These are phyloP conservation scores for Danionella dracula DNA, from an alignment of 2,797 vertebrate species.

Conservation along the genomic window DNA sequence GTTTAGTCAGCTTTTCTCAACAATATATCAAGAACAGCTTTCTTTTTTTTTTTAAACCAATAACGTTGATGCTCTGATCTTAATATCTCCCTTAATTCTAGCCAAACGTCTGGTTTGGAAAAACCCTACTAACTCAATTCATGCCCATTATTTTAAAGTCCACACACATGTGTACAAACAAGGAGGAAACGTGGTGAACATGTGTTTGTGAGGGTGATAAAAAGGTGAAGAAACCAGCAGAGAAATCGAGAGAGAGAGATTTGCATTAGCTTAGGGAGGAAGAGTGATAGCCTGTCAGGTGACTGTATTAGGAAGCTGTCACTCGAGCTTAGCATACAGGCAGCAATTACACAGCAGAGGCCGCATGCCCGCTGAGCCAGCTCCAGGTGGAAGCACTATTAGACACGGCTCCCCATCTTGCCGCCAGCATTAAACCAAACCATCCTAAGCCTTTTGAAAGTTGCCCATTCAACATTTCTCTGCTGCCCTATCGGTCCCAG, in stretches of 20 bases:
- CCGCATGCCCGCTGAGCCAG: constrained; percentile 17
- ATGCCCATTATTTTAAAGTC: background rate
- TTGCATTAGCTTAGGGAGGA: constrained; percentile 37
- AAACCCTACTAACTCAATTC: background rate
- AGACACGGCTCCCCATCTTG: constrained; percentile 36
- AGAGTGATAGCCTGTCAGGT: constrained; percentile 53
- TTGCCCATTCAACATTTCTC: constrained; percentile 21
- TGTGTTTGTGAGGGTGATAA: constrained; percentile 30
- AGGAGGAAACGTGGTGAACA: background rate
- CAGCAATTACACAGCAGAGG: constrained; percentile 40
- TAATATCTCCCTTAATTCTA: no score
- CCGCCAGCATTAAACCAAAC: constrained; percentile 29
- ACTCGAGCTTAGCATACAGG: constrained; percentile 28
- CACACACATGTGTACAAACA: background rate
- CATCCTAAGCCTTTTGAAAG: constrained; percentile 20
- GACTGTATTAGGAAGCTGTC: constrained; percentile 50
- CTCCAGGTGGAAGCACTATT: constrained; percentile 52
- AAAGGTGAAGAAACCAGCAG: constrained; percentile 27
- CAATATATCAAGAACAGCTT: no score
- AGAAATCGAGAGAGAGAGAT: constrained; percentile 25
- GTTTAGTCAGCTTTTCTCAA: no score
- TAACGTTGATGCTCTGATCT: no score
- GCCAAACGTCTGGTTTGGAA: no score
- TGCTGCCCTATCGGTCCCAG: constrained; percentile 1
- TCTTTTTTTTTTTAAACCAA: no score